These are phyloP conservation scores for Lordiphosa stackelbergi DNA, from an alignment of 1,140 invertebrate genomes.

Conservation along the genomic window DNA sequence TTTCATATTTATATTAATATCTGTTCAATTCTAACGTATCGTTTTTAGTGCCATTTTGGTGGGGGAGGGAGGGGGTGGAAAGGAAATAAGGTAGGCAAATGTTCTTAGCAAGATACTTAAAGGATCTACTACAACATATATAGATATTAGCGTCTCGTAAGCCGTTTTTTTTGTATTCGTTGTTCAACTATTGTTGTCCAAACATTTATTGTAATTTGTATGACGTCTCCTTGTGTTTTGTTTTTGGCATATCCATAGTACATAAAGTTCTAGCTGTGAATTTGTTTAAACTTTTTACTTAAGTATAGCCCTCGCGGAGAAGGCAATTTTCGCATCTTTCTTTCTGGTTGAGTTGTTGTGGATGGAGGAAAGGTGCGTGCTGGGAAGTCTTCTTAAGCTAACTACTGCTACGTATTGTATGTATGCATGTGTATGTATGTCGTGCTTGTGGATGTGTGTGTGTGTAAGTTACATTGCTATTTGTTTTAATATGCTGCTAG, in stretches of 20 bases:
- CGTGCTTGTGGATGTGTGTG: conserved; percentile 25
- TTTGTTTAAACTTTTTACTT: conserved; percentile 34
- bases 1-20: conserved; percentile 51
- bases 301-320: conserved; percentile 10
- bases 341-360: conserved; percentile 2
- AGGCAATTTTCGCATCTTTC: conserved; percentile 21
- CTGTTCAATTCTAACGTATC: conserved; percentile 58
- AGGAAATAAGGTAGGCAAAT: conserved; percentile 35
- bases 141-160: conserved; percentile 69
- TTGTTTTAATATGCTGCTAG: conserved; percentile 35
- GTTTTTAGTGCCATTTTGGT: conserved; percentile 31
- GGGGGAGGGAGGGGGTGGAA: conserved; percentile 3
- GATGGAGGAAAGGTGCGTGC: conserved; percentile 26
- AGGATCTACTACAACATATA: conserved; percentile 63
- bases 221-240: conserved; percentile 9
- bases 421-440: conserved; percentile 29
- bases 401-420: conserved; percentile 48
- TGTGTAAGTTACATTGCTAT: conserved; percentile 42
- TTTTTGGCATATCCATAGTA: conserved; percentile 50
- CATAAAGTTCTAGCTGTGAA: conserved; percentile 38
- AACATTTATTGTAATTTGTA: conserved; percentile 22
- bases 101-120: conserved; percentile 56
- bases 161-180: conserved; percentile 31
- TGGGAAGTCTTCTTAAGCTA: conserved; percentile 48
- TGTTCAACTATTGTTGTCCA: conserved; percentile 20